Evolutionary conservation across 2,888 invertebrate species (phyloP).

Genomic region (Eilema griseolum): DNA sequence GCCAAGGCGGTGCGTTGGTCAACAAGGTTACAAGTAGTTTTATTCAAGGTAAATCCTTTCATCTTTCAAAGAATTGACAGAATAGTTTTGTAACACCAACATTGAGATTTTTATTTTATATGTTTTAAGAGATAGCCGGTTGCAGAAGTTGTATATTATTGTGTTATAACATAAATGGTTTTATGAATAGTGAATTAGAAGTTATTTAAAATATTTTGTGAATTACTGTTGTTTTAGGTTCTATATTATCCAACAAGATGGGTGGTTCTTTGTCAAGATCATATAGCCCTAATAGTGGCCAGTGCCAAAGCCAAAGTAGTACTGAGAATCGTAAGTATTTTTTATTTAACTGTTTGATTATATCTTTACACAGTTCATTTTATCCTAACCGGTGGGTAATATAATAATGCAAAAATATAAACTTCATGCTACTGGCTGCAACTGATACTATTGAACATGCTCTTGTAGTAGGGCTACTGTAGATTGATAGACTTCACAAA

Average conservation of each 20-base stretch:
- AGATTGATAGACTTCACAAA: neutral
- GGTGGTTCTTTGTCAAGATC: conserved; percentile 81
- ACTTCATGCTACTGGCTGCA: neutral
- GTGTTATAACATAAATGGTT: neutral
- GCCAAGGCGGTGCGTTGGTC: conserved; percentile 60
- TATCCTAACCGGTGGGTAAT: neutral
- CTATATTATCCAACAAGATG: conserved; percentile 62
- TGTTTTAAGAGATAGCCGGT: neutral
- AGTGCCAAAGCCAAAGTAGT: conserved; percentile 53
- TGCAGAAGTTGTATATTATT: neutral
- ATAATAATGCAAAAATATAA: neutral
- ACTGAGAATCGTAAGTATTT: conserved; percentile 69
- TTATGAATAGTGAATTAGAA: neutral
- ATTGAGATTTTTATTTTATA: neutral
- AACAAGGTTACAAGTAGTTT: conserved; percentile 67
- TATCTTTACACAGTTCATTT: neutral
- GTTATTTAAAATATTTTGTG: conserved; percentile 1
- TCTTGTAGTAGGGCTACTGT: neutral
- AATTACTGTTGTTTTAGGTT: conserved; percentile 30
- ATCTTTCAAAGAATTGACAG: conserved; percentile 50
- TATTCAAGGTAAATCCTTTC: conserved; percentile 77
- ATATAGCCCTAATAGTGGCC: conserved; percentile 75
- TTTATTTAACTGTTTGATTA: neutral
- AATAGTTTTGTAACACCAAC: conserved; percentile 11
- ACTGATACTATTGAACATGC: neutral